Evolutionary conservation across 2,888 invertebrate species (phyloP).

Genomic region (Standfussiana lucernea): DNA sequence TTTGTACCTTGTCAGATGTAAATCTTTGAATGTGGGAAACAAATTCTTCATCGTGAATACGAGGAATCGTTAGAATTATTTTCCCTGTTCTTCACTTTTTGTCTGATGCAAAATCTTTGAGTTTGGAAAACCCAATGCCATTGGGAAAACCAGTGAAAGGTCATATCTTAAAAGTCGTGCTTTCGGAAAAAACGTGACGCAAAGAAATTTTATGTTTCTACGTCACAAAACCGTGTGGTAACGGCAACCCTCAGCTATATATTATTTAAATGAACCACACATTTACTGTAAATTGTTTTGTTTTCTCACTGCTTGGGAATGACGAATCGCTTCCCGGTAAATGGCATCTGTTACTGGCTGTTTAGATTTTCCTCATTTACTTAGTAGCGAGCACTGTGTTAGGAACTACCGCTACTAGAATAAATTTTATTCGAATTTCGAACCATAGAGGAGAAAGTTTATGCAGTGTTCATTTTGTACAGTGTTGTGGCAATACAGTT

Average conservation of each 20-base stretch:
- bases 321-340: slow-evolving; percentile 61
- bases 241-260: not conserved
- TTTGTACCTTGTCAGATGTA: not conserved
- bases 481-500: slow-evolving; percentile 24
- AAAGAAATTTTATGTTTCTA: not conserved
- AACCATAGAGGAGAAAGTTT: not conserved
- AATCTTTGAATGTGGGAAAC: slow-evolving; percentile 1
- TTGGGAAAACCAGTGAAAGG: slow-evolving; percentile 11
- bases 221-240: slow-evolving; percentile 10
- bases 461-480: slow-evolving; percentile 15
- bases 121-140: not conserved
- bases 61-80: not conserved
- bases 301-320: slow-evolving; percentile 31
- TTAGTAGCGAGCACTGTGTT: not conserved
- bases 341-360: not conserved
- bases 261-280: slow-evolving; percentile 23
- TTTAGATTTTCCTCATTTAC: slow-evolving; percentile 60
- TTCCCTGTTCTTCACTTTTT: slow-evolving; percentile 31
- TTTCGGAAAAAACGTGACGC: slow-evolving; percentile 11
- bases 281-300: slow-evolving; percentile 23
- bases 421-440: slow-evolving; percentile 35
- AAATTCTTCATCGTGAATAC: not conserved
- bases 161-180: not conserved
- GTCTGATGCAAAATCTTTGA: slow-evolving; percentile 18
- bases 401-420: slow-evolving; percentile 10